Base-by-base conservation (phyloP, 2,888 invertebrate species). In the Lasioglossum marginatum region DNA sequence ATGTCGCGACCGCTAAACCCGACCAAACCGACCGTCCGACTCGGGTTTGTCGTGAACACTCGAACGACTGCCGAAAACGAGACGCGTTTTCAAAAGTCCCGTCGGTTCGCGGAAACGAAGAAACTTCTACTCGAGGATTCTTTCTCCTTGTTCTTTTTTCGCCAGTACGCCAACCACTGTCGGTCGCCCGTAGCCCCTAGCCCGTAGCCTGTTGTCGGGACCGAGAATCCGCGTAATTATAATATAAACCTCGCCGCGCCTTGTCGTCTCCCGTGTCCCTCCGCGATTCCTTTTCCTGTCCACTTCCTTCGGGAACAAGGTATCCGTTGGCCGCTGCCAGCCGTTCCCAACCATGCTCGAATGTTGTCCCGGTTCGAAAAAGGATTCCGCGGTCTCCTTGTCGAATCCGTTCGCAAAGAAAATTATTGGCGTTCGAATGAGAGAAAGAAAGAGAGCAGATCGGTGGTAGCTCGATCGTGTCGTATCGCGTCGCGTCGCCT, bases 161-260 rank as follows among this genome's bases (percentile, higher is more conserved):
- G 2, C 27, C 60, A 27, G 12, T 27, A 60, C 14, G 66, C 8
- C 60, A 14, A 14, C 12, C 45, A 45, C 60, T 0, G 14, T 60
- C 34, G 66, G 70, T 12, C 10, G n/a, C 4, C 12, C 70, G 40
- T 34, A 16, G 16, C 31, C 31, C 66, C 8, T 34, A 8, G 31
- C 31, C 66, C 66, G 37, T 12, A 23, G 70, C 40, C 70, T 40
- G 70, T 40, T 37, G 70, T 8, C 23, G 12, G 57, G 57, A 90
- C 87, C 90, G 91, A 81, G 91, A 91, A 92, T 93, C 92, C 92
- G 89, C 91, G 92, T 93, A 94, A 94, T 94, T 94, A 94, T 94
- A 94, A 94, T 93, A 94, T 93, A 92, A 94, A 94, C 93, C 92
- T 93, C 84, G 92, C 89, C 92, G 93, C 92, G 83, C 89, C 92